A percentile compares a stretch with the other conserved stretches of the same genome.
Conservation (phyloP, 2,888 invertebrate species). For the Geotrupes spiniger region DNA sequence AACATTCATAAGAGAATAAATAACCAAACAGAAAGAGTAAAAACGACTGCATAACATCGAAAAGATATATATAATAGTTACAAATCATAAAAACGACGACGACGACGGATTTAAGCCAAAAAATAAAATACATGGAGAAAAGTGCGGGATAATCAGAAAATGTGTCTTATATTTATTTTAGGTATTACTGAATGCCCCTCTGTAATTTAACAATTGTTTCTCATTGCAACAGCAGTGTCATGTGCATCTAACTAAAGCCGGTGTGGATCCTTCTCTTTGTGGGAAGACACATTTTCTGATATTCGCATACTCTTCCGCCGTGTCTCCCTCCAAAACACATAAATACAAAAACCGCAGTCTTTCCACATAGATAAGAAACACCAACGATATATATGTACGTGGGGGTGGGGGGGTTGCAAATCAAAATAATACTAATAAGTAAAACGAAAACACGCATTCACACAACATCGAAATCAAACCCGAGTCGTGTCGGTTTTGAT, state of each 20-base stretch:
- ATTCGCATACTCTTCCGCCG: constrained; percentile 33
- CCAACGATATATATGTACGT: constrained; percentile 43
- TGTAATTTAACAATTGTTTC: constrained; percentile 48
- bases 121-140: constrained; percentile 15
- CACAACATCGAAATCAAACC: constrained; percentile 3
- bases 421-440: constrained; percentile 14
- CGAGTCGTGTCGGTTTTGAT: too few relatives aligned
- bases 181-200: constrained; percentile 41
- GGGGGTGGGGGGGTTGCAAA: constrained; percentile 34
- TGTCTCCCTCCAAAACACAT: constrained; percentile 42
- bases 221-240: constrained; percentile 53
- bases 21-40: constrained; percentile 28
- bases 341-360: constrained; percentile 62
- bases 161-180: constrained; percentile 60
- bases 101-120: constrained; percentile 12
- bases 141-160: constrained; percentile 60
- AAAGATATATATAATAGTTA: too few relatives aligned
- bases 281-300: constrained; percentile 86
- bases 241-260: constrained; percentile 60
- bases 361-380: constrained; percentile 75
- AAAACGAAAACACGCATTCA: not conserved
- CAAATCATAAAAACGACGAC: constrained; percentile 7
- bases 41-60: constrained; percentile 20
- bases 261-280: constrained; percentile 62
- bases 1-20: constrained; percentile 29